phyloP scores from a whole-genome alignment of 2,113 vertebrate genomes.

The Propithecus coquereli region DNA sequence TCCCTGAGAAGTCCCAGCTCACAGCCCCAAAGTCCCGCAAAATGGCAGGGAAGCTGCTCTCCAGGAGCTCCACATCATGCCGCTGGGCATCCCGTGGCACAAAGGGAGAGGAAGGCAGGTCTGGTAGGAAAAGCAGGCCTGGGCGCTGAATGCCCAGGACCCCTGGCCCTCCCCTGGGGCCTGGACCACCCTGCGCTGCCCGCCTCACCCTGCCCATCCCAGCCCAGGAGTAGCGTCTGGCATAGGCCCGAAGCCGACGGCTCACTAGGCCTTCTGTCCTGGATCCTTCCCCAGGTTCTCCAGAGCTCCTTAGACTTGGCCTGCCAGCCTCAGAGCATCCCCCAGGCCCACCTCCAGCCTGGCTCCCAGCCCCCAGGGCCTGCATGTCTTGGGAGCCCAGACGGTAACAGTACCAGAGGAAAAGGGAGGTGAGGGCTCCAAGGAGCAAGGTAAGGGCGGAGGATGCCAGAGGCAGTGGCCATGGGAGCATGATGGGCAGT shows the following conservation, averaged over 20 bases:
- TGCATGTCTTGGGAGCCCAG: constrained; percentile 85
- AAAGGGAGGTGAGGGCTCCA: constrained; percentile 88
- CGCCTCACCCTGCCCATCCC: constrained; percentile 87
- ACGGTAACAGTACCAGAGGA: constrained; percentile 92
- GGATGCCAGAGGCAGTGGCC: constrained; percentile 80
- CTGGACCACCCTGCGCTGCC: constrained; percentile 85
- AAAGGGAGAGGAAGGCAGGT: constrained; percentile 90
- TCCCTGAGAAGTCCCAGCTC: constrained; percentile 86
- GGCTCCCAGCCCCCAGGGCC: constrained; percentile 52
- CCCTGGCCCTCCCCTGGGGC: constrained; percentile 43
- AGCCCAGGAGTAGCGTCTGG: constrained; percentile 92
- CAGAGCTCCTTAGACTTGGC: constrained; percentile 72
- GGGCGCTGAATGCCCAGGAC: constrained; percentile 87
- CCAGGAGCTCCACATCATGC: constrained; percentile 90
- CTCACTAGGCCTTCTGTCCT: constrained; percentile 85
- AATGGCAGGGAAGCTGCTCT: constrained; percentile 86
- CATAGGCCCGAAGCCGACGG: constrained; percentile 87
- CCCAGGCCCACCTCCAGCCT: constrained; percentile 67
- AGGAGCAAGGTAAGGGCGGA: constrained; percentile 87
- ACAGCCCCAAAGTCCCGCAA: constrained; percentile 87
- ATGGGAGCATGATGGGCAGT: constrained; percentile 77
- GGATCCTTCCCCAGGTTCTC: constrained; percentile 73
- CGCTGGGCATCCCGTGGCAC: constrained; percentile 90
- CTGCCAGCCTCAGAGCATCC: constrained; percentile 64
- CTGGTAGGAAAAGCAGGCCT: constrained; percentile 89